Evolutionary conservation across 1,140 invertebrate species (phyloP).

Genomic region (Drosophila kanapiae): DNA sequence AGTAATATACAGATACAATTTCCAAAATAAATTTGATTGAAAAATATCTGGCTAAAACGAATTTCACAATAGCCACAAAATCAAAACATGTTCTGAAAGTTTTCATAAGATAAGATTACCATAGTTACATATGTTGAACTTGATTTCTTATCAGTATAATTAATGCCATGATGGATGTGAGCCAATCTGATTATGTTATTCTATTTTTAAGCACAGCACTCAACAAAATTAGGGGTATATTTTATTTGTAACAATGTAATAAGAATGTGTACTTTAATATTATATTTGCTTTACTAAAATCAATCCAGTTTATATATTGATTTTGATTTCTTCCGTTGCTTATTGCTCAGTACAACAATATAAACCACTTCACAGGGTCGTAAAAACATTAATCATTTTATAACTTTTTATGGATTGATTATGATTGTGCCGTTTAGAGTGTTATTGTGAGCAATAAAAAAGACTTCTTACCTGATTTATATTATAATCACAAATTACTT

Average conservation of each 20-base stretch:
- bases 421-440: neutral
- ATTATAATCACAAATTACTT: neutral
- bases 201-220: neutral
- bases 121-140: neutral
- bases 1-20: neutral
- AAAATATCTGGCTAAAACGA: neutral
- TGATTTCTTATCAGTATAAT: constrained; percentile 1
- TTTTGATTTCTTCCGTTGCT: no score
- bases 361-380: no score
- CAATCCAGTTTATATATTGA: neutral
- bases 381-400: neutral
- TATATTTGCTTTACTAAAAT: neutral
- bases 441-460: constrained; percentile 9
- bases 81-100: neutral
- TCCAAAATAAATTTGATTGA: neutral
- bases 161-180: neutral
- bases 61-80: neutral
- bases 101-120: constrained; percentile 1
- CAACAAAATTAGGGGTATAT: neutral
- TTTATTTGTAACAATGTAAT: neutral
- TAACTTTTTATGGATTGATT: neutral
- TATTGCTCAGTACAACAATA: no score
- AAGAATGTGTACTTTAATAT: neutral
- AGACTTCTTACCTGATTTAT: neutral
- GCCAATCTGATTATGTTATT: neutral